These are phyloP conservation scores for Drosophila limbata DNA, from an alignment of 2,888 invertebrate genomes.

Conservation along the genomic window DNA sequence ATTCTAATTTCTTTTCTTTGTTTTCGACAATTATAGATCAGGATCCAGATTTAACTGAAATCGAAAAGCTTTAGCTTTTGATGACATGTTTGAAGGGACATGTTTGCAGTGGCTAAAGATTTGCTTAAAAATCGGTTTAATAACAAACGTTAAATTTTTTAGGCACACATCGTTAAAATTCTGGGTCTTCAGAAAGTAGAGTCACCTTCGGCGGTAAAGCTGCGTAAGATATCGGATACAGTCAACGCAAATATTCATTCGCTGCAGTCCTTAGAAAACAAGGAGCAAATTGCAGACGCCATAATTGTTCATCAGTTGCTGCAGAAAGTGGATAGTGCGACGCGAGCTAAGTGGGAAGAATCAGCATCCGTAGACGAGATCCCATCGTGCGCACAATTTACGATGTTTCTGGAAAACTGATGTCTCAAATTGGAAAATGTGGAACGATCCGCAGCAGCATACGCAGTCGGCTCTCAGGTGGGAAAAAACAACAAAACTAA, in stretches of 20 bases:
- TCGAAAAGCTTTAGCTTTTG: neutral
- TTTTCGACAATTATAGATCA: neutral
- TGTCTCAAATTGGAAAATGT: constrained; percentile 2
- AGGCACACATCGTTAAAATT: constrained; percentile 1
- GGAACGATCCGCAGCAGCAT: neutral
- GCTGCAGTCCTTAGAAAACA: neutral
- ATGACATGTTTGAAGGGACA: neutral
- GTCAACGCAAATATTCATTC: neutral
- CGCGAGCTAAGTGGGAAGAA: neutral
- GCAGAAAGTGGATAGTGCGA: neutral
- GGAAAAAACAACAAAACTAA: neutral
- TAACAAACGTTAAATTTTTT: neutral
- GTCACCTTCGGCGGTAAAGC: neutral
- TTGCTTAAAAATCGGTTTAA: neutral
- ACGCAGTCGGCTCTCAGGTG: neutral
- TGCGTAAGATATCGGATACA: neutral
- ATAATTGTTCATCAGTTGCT: neutral
- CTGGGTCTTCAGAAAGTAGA: neutral
- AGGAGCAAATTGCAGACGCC: constrained; percentile 2
- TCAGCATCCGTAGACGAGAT: neutral
- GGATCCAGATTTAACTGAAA: neutral
- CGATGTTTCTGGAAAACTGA: neutral
- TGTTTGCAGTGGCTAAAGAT: neutral
- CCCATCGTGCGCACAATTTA: neutral
- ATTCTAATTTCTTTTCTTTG: neutral